Base-by-base conservation (phyloP, 2,797 vertebrate species). In the Simalia tracyae region DNA sequence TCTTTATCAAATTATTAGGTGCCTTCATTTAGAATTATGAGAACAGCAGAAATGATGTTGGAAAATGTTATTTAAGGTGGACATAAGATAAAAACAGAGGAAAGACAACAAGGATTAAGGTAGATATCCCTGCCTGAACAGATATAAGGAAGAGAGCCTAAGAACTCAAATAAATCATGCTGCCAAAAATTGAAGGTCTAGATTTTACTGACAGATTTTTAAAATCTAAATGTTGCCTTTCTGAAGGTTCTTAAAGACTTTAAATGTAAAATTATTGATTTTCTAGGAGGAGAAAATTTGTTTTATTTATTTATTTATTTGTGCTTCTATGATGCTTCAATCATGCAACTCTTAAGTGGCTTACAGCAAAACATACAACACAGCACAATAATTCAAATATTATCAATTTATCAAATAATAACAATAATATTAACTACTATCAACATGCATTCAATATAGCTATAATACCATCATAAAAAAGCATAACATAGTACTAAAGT, bases 1-100 rank as follows among this genome's bases (percentile, higher is more conserved):
- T 89, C 22, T 92, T 86, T n/a, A 66, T 89, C 26, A 94, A 92
- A 90, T 84, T 59, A 28, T 90, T 89, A 86, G 92, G 87, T 56
- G 10, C 22, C 84, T 42, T 0, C 15, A 87, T 84, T 90, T 36
- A 46, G 26, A 50, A 5, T 22, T 61, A 85, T 87, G 0, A 72
- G 93, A 95, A 91, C 42, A 93, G 36, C 56, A 91, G 26, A 94
- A 19, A 50, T 68, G 84, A 42, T 42, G 46, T 84, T 76, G 28
- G n/a, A 46, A 28, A 54, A 61, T 46, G 46, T 63, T 85, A 60
- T 31, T 66, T 12, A 57, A 0, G 84, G 1, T 2, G 0, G 2
- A 91, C 61, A 85, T 93, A 84, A 15, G 3, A 92, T 24, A 9
- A 59, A 50, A 63, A 46, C 3, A 57, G 87, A 66, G 36, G 3